A percentile compares a stretch with the other conserved stretches of the same genome.
Conservation (phyloP, 2,113 vertebrate genomes). For the Grammomys surdaster region DNA sequence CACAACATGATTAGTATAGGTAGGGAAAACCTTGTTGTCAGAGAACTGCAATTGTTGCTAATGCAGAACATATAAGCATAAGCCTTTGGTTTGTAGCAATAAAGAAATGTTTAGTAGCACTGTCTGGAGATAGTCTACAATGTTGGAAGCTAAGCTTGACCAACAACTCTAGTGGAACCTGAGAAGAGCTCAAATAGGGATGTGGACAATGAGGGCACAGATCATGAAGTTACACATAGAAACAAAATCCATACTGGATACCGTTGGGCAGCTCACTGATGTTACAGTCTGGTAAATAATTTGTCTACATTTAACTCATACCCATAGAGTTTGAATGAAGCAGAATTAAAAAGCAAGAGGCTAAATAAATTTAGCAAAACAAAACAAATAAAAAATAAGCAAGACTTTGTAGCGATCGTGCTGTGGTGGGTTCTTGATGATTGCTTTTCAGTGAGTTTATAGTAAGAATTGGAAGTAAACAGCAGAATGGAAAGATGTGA, state of each 20-base stretch:
- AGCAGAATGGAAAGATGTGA: not conserved
- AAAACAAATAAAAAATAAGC: not conserved
- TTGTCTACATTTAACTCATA: not conserved
- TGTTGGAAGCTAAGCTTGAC: not conserved
- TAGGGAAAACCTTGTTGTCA: not conserved
- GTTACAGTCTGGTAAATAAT: not conserved
- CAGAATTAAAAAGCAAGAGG: not conserved
- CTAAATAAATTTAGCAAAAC: not conserved
- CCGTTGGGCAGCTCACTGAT: not conserved
- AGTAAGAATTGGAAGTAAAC: not conserved
- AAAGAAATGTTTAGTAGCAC: not conserved
- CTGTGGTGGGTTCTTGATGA: not conserved
- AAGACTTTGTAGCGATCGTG: not conserved
- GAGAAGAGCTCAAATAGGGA: not conserved
- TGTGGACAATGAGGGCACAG: not conserved
- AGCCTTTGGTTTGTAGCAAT: not conserved
- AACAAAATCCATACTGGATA: not conserved
- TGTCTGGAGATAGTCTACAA: not conserved
- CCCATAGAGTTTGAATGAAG: not conserved
- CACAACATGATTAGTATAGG: too few species aligned
- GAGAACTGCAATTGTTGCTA: not conserved
- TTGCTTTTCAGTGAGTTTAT: not conserved
- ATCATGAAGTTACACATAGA: too few species aligned
- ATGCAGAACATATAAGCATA: not conserved
- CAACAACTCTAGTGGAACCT: not conserved